phyloP scores from a whole-genome alignment of 2,113 vertebrate species.

The Proteles cristata region DNA sequence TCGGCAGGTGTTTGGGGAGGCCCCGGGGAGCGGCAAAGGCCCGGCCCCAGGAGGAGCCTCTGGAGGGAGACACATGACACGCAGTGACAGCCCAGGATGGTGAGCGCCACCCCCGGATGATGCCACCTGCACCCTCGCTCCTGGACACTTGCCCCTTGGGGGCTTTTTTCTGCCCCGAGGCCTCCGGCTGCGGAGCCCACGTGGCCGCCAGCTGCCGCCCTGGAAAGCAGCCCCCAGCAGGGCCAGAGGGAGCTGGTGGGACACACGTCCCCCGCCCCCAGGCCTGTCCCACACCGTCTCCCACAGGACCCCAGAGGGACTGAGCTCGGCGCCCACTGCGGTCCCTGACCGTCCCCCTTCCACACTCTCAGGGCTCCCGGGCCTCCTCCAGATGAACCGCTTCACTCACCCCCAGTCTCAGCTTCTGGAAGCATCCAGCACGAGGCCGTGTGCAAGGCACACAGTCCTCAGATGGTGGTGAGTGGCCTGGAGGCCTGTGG shows the following conservation, averaged over 20 bases:
- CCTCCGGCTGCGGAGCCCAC: neutral
- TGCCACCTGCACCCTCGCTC: neutral
- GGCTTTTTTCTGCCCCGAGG: neutral
- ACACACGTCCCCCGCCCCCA: too few relatives aligned
- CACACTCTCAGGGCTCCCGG: neutral
- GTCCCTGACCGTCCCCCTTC: neutral
- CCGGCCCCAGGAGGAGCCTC: accelerated
- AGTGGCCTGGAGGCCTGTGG: neutral
- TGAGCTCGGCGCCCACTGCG: neutral
- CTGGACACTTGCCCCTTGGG: neutral
- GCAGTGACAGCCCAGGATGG: neutral
- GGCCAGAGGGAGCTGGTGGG: neutral
- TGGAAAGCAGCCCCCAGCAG: neutral
- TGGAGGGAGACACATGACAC: neutral
- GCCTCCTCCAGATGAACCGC: neutral
- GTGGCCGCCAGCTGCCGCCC: too few relatives aligned
- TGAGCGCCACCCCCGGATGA: accelerated
- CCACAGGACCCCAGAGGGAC: neutral
- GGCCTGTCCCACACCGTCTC: neutral
- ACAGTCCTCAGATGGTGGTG: too few relatives aligned
- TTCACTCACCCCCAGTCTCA: neutral
- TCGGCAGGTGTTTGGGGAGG: neutral
- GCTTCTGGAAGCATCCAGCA: neutral
- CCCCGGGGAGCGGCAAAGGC: neutral
- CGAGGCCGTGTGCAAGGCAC: neutral